phyloP scores from a whole-genome alignment of 2,888 invertebrate species.

The Parthenolecanium corni region DNA sequence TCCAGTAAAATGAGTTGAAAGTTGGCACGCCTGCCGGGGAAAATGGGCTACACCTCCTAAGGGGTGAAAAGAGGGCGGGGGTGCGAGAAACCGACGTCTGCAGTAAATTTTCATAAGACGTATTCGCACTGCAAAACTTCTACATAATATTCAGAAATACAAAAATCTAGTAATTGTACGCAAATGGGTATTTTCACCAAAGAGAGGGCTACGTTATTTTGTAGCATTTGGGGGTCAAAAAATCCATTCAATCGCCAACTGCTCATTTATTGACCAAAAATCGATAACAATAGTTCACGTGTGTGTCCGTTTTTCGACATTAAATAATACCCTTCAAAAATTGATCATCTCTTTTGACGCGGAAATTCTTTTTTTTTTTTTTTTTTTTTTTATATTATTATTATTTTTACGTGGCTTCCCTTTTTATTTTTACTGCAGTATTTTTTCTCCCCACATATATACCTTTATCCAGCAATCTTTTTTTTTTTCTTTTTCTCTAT shows the following conservation, averaged over 20 bases:
- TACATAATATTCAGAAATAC: no score
- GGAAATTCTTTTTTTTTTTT: conserved; percentile 28
- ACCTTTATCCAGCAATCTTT: background rate
- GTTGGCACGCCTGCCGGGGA: no score
- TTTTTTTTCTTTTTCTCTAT: background rate
- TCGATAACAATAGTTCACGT: conserved; percentile 24
- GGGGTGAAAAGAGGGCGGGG: no score
- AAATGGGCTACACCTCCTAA: no score
- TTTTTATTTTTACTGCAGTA: background rate
- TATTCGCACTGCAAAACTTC: no score
- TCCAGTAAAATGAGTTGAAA: no score
- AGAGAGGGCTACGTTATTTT: no score
- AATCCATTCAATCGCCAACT: conserved; percentile 26
- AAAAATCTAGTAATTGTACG: no score
- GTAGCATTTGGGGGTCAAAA: conserved; percentile 18
- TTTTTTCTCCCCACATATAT: no score
- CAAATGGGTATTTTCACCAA: no score
- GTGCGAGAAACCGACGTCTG: no score
- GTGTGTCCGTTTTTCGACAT: conserved; percentile 27
- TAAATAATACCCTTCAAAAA: conserved; percentile 29
- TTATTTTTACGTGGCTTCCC: background rate
- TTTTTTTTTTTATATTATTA: conserved; percentile 9
- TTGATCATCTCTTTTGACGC: conserved; percentile 28
- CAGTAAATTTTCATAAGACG: no score
- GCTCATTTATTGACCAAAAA: conserved; percentile 29